Base-by-base conservation (phyloP, 2,113 vertebrate species). In the Sisor rabdophorus region DNA sequence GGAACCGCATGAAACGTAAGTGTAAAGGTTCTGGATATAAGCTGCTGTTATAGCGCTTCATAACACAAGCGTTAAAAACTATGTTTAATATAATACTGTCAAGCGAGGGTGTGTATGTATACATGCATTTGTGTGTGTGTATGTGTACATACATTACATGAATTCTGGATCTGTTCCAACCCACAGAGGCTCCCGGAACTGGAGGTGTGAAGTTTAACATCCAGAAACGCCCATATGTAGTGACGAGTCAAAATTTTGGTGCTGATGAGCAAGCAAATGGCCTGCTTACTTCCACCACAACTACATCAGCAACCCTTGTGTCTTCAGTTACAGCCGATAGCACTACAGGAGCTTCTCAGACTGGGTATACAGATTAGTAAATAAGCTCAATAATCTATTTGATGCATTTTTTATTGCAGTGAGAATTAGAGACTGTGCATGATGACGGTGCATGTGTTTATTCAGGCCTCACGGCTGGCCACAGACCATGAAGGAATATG, bases 401-500 rank as follows among this genome's bases (percentile, higher is more conserved):
- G 13, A 13, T 48, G 8, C 13, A 1, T 47, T 24, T 2, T 48
- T 32, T 26, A 56, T 20, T 24, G 36, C 13, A 54, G 32, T 71
- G 17, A 54, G 19, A 15, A 36, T 2, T 6, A 55, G 16, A 20
- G n/a, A 44, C 67, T 26, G n/a, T 55, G 3, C 3, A n/a, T n/a
- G n/a, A 16, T 17, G 0, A 47, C 16, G 12, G 26, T 71, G 63
- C 52, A 19, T 71, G 15, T 56, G 12, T 19, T 26, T 59, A 7
- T 82, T 1, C 80, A 96, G 94, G 81, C 94, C 94, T 0, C 95
- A 95, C 15, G 95, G 96, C 65, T 97, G 95, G 95, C 95, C 95
- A 0, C 94, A 93, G 84, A 92, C 95, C 19, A 97, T 97, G 95
- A 97, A 97, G 82, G 95, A 96, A 69, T 97, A 96, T 0, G 95